Conservation (phyloP, 64 coral and sea anemone genomes). For the Montipora efflorescens region DNA sequence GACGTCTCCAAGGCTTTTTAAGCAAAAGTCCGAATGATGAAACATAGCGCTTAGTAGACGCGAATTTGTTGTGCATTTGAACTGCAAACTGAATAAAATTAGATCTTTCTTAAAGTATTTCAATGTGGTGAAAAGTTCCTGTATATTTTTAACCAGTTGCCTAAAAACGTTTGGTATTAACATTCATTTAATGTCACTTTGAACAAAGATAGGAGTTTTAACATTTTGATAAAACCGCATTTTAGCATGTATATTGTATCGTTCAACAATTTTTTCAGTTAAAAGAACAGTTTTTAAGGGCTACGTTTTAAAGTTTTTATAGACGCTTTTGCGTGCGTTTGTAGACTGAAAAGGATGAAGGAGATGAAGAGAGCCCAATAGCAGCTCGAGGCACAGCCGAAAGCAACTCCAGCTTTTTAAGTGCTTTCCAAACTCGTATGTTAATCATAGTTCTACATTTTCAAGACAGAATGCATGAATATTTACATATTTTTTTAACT, state of each 20-base stretch:
- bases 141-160: not conserved
- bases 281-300: not conserved
- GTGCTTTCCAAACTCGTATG: too few relatives aligned
- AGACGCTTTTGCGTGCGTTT: too few relatives aligned
- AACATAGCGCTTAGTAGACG: not conserved
- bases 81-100: not conserved
- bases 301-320: too few relatives aligned
- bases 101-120: not conserved
- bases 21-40: constrained; percentile 6
- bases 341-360: too few relatives aligned
- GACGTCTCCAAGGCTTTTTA: not conserved
- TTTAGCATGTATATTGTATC: not conserved
- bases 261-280: not conserved
- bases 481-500: too few relatives aligned
- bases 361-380: too few relatives aligned
- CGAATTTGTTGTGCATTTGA: not conserved
- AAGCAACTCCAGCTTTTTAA: too few relatives aligned
- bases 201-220: not conserved
- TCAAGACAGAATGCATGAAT: too few relatives aligned
- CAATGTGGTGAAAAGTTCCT: not conserved
- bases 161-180: too few relatives aligned
- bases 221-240: not conserved
- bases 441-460: too few relatives aligned
- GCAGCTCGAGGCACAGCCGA: too few relatives aligned
- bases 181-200: too few relatives aligned